These are phyloP conservation scores for Tauraco erythrolophus DNA, from an alignment of 2,113 vertebrate species.

Conservation along the genomic window DNA sequence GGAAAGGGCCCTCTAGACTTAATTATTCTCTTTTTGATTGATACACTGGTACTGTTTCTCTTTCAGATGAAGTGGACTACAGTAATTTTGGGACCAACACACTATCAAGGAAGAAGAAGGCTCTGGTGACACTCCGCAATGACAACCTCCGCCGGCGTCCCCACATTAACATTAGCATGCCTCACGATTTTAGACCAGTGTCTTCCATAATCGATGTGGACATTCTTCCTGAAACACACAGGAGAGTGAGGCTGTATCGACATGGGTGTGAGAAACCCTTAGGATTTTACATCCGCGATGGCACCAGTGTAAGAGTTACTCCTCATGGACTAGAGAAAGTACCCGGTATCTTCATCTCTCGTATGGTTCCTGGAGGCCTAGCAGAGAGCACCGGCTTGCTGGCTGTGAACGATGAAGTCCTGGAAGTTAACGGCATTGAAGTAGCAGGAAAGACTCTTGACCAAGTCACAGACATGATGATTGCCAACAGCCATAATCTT, in stretches of 20 bases:
- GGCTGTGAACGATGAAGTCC: slow-evolving; percentile 97
- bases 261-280: slow-evolving; percentile 95
- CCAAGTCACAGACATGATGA: slow-evolving; percentile 99
- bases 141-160: slow-evolving; percentile 90
- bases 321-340: slow-evolving; percentile 96
- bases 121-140: slow-evolving; percentile 88
- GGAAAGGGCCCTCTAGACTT: background rate
- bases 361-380: slow-evolving; percentile 94
- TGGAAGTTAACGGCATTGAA: slow-evolving; percentile 99
- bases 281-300: slow-evolving; percentile 97
- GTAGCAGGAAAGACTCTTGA: slow-evolving; percentile 96
- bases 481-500: slow-evolving; percentile 98
- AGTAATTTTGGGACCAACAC: slow-evolving; percentile 90
- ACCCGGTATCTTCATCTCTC: slow-evolving; percentile 96
- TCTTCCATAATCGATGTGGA: slow-evolving; percentile 99
- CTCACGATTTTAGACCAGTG: slow-evolving; percentile 95
- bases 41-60: background rate
- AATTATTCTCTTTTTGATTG: background rate
- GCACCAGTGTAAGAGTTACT: slow-evolving; percentile 93
- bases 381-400: slow-evolving; percentile 96
- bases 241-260: slow-evolving; percentile 91
- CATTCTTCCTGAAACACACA: slow-evolving; percentile 94
- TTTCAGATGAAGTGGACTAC: slow-evolving; percentile 95
- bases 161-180: slow-evolving; percentile 93
- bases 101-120: slow-evolving; percentile 88